These are phyloP conservation scores for Tachysurus fulvidraco DNA, from an alignment of 2,113 vertebrate species.

Conservation along the genomic window DNA sequence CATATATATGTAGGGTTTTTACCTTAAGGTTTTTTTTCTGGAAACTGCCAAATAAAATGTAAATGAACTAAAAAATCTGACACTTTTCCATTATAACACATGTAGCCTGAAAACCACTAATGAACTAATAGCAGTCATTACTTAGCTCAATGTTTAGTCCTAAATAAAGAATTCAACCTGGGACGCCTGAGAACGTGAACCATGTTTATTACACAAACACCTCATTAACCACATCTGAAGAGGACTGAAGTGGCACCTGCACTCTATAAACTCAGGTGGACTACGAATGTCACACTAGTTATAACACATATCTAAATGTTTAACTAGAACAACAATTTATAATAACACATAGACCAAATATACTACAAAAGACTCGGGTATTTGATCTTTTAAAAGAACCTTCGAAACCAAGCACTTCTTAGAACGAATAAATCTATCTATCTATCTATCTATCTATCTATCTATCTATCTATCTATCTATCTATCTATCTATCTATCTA, in stretches of 20 bases:
- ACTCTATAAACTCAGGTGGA: not conserved
- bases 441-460: too few relatives aligned
- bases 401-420: not conserved
- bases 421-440: too few relatives aligned
- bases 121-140: conserved; percentile 3
- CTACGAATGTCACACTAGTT: not conserved
- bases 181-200: not conserved
- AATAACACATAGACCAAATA: not conserved
- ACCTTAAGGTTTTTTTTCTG: not conserved
- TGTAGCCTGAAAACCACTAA: not conserved
- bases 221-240: not conserved
- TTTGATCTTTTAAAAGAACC: not conserved
- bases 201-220: not conserved
- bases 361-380: not conserved
- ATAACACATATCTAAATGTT: not conserved
- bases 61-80: not conserved
- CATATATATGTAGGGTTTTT: too few relatives aligned
- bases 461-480: too few relatives aligned
- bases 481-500: too few relatives aligned
- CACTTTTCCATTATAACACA: not conserved
- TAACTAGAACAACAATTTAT: not conserved
- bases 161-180: not conserved
- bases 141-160: not conserved
- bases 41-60: not conserved
- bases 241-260: not conserved